phyloP scores from a whole-genome alignment of 2,888 invertebrate species.

The Megalurothrips usitatus region DNA sequence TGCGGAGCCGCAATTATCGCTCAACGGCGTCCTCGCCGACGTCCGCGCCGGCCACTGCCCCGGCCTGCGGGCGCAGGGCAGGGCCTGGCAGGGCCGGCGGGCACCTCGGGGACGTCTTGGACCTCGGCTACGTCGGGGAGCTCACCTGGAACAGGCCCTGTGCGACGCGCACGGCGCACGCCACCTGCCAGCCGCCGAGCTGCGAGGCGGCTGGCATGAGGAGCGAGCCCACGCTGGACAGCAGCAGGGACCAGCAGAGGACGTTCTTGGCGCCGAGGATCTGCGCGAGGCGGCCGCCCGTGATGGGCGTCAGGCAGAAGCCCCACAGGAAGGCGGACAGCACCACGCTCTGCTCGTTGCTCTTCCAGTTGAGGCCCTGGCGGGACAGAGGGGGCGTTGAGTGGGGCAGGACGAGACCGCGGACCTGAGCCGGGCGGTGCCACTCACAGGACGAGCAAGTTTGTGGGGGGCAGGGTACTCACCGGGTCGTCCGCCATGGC shows the following conservation, averaged over 20 bases:
- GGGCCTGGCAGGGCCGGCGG: background rate
- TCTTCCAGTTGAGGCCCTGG: background rate
- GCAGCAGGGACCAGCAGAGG: background rate
- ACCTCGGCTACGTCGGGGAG: too few species aligned
- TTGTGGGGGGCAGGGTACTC: background rate
- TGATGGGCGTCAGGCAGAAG: slow-evolving; percentile 2
- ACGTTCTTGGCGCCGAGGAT: background rate
- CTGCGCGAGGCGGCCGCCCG: background rate
- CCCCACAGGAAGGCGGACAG: slow-evolving; percentile 12
- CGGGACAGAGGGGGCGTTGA: background rate
- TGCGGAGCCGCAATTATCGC: background rate
- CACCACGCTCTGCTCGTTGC: background rate
- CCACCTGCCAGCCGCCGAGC: background rate
- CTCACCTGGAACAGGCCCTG: slow-evolving; percentile 8
- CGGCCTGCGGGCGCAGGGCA: background rate
- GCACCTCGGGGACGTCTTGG: background rate
- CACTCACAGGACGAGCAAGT: background rate
- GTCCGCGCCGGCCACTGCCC: background rate
- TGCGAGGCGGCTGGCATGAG: background rate
- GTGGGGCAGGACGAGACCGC: background rate
- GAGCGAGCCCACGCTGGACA: background rate
- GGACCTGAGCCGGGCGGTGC: background rate
- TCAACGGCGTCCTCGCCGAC: background rate
- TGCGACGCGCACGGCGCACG: background rate
- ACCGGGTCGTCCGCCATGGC: slow-evolving; percentile 13